Percentiles rank a stretch among this genome's conserved stretches.
These are phyloP conservation scores for Crotalus helleri DNA, from an alignment of 2,113 vertebrate genomes.

Conservation along the genomic window DNA sequence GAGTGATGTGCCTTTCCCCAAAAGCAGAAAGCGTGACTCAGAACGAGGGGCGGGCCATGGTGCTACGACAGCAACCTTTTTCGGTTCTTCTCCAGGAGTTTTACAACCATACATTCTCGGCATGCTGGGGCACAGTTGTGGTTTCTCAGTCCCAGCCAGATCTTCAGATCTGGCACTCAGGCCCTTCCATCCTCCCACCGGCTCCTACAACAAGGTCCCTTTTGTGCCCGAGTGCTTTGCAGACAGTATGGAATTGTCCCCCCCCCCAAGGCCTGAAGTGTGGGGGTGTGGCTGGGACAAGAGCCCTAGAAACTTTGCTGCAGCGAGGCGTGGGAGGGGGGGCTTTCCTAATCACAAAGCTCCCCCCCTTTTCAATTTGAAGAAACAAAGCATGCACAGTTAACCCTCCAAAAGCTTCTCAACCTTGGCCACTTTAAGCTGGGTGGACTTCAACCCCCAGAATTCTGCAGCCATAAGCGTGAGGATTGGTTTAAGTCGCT, in stretches of 20 bases:
- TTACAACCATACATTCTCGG: not conserved
- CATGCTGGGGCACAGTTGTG: not conserved
- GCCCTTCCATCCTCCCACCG: not conserved
- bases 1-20: not conserved
- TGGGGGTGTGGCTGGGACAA: no score
- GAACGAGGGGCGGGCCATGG: not conserved
- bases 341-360: not conserved
- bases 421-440: not conserved
- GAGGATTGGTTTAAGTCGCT: not conserved
- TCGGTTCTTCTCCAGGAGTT: not conserved
- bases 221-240: not conserved
- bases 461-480: not conserved
- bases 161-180: not conserved
- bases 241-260: slow-evolving; percentile 3
- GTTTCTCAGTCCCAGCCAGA: not conserved
- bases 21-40: not conserved
- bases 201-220: not conserved
- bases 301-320: not conserved
- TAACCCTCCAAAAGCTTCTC: not conserved
- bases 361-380: not conserved
- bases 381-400: not conserved
- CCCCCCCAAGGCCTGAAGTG: not conserved
- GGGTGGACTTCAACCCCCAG: not conserved
- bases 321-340: not conserved
- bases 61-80: not conserved